Percentiles rank a stretch among this genome's conserved stretches.
These are phyloP conservation scores for Drosophila ananassae DNA, from an alignment of 1,140 invertebrate genomes.

Conservation along the genomic window DNA sequence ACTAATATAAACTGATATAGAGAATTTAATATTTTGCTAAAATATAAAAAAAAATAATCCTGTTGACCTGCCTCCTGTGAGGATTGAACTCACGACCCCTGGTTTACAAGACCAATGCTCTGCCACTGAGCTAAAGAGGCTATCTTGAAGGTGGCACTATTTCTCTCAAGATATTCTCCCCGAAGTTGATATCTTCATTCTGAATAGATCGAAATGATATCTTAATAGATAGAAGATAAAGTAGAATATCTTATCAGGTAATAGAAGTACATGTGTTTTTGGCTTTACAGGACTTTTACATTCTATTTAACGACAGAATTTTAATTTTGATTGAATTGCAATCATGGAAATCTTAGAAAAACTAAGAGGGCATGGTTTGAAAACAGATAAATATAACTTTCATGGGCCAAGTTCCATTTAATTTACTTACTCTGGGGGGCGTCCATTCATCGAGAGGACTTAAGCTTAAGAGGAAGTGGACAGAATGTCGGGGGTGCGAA, in stretches of 20 bases:
- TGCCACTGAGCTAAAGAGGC: conserved; percentile 97
- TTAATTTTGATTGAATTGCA: background rate
- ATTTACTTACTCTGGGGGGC: conserved; percentile 36
- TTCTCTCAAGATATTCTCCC: background rate
- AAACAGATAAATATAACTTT: background rate
- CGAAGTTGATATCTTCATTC: background rate
- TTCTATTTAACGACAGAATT: background rate
- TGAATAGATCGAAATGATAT: background rate
- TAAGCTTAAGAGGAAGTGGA: background rate
- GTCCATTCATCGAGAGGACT: background rate
- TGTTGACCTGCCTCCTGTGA: conserved; percentile 88
- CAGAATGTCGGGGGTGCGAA: conserved; percentile 19
- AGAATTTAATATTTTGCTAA: background rate
- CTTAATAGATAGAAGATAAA: background rate
- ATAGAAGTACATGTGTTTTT: background rate
- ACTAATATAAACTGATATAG: background rate
- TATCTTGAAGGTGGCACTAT: background rate
- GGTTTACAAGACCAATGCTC: conserved; percentile 97
- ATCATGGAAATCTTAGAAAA: no score
- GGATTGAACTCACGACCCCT: conserved; percentile 96
- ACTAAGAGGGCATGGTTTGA: no score
- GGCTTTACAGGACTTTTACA: background rate
- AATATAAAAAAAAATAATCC: background rate
- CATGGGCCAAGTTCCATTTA: conserved; percentile 48
- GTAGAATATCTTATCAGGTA: background rate